Conservation (phyloP, 2,888 invertebrate species). For the Nasonovia ribisnigri region DNA sequence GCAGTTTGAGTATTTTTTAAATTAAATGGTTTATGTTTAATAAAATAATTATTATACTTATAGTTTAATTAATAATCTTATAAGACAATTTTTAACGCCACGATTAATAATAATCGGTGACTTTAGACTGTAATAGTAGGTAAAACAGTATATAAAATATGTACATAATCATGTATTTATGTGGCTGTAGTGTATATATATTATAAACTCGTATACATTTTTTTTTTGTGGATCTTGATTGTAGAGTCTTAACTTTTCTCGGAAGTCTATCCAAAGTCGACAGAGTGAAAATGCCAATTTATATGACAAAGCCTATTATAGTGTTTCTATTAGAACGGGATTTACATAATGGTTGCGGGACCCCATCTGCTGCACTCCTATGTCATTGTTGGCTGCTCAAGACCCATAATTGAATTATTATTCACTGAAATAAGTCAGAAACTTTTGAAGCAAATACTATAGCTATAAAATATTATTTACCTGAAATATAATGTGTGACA, state of each 20-base stretch:
- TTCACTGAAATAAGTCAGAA: conserved; percentile 55
- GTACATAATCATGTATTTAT: neutral
- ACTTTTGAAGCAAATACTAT: conserved; percentile 30
- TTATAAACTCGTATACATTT: neutral
- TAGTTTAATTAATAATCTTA: neutral
- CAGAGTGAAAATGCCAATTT: conserved; percentile 63
- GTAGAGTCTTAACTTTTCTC: conserved; percentile 42
- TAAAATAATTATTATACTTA: neutral
- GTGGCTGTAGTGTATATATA: neutral
- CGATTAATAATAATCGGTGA: neutral
- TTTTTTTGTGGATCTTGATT: conserved; percentile 27
- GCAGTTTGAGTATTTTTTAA: neutral
- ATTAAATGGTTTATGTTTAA: neutral
- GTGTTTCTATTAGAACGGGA: conserved; percentile 63
- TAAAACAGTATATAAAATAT: neutral
- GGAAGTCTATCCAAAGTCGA: conserved; percentile 33
- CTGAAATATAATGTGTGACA: conserved; percentile 25
- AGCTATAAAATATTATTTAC: conserved; percentile 43
- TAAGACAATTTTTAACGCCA: neutral
- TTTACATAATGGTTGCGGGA: conserved; percentile 61
- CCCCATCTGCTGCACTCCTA: conserved; percentile 42
- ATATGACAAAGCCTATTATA: conserved; percentile 64
- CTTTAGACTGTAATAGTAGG: neutral
- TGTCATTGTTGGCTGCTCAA: conserved; percentile 53
- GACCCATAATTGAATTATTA: conserved; percentile 63